Evolutionary conservation across 2,888 invertebrate genomes (phyloP).

Genomic region (Cosmia pyralina): DNA sequence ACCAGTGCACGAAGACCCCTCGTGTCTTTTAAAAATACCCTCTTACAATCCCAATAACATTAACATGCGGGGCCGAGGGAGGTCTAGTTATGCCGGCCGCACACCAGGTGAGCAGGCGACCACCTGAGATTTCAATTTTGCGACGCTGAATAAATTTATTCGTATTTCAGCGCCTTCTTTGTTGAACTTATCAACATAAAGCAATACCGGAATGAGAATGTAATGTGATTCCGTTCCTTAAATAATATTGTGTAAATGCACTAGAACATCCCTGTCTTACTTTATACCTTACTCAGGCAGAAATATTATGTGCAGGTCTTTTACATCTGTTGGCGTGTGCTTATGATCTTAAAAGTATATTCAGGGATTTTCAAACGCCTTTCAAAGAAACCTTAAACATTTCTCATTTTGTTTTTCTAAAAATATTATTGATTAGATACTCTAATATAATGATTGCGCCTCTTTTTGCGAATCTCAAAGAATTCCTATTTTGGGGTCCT

Average conservation of each 20-base stretch:
- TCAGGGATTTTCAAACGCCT: too few relatives aligned
- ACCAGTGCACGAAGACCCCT: slow-evolving; percentile 73
- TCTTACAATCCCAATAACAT: slow-evolving; percentile 57
- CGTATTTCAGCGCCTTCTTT: slow-evolving; percentile 80
- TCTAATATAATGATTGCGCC: too few relatives aligned
- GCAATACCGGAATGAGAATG: slow-evolving; percentile 68
- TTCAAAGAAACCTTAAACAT: too few relatives aligned
- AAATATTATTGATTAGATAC: too few relatives aligned
- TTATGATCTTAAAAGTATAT: too few relatives aligned
- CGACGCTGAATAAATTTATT: slow-evolving; percentile 87
- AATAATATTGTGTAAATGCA: slow-evolving; percentile 43
- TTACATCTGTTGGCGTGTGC: too few relatives aligned
- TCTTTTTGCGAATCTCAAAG: too few relatives aligned
- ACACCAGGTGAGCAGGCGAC: slow-evolving; percentile 75
- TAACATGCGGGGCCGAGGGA: slow-evolving; percentile 62
- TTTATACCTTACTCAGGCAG: neutral
- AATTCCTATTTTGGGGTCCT: too few relatives aligned
- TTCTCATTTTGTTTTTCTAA: too few relatives aligned
- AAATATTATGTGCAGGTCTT: too few relatives aligned
- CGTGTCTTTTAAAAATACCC: slow-evolving; percentile 67
- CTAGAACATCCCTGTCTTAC: neutral
- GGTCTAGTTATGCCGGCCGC: slow-evolving; percentile 72
- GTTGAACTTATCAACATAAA: slow-evolving; percentile 76
- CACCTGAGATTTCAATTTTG: slow-evolving; percentile 90
- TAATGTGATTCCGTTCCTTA: slow-evolving; percentile 58